Evolutionary conservation across 2,797 vertebrate genomes (phyloP).

Genomic region (Cuculus canorus): DNA sequence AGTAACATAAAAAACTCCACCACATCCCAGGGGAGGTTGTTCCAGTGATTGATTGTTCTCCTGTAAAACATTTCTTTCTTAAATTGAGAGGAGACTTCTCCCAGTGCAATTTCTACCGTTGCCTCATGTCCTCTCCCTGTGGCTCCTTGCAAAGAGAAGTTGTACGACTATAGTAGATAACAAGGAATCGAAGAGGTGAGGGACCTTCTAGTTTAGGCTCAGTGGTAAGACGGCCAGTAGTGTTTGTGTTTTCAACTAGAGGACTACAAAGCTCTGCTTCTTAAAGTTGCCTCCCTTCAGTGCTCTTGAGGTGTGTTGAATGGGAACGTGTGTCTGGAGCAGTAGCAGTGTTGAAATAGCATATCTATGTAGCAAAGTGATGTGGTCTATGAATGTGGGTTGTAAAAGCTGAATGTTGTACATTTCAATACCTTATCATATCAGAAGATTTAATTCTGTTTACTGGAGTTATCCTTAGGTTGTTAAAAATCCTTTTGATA

Average conservation of each 20-base stretch:
- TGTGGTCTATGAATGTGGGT: neutral
- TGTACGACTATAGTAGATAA: neutral
- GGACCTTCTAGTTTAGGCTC: neutral
- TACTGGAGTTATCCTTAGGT: neutral
- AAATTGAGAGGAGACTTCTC: neutral
- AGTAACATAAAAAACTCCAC: neutral
- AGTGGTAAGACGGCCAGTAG: neutral
- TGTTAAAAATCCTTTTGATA: neutral
- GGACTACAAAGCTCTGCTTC: neutral
- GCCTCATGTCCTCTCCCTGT: too few species aligned
- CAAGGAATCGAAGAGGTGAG: neutral
- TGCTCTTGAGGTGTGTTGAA: neutral
- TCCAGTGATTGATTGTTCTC: neutral
- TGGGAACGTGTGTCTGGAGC: neutral
- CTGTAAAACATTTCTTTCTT: neutral
- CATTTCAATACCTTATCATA: neutral
- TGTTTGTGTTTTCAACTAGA: neutral
- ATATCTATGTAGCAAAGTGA: accelerated
- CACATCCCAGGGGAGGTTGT: accelerated
- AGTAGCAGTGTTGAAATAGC: neutral
- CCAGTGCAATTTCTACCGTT: too few species aligned
- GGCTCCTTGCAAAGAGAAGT: too few species aligned
- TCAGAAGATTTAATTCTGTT: neutral
- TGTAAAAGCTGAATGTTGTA: neutral
- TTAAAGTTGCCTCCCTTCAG: neutral